Percentiles rank a stretch among this genome's conserved stretches.
Conservation (phyloP, 2,113 vertebrate genomes). For the Stegostoma tigrinum region DNA sequence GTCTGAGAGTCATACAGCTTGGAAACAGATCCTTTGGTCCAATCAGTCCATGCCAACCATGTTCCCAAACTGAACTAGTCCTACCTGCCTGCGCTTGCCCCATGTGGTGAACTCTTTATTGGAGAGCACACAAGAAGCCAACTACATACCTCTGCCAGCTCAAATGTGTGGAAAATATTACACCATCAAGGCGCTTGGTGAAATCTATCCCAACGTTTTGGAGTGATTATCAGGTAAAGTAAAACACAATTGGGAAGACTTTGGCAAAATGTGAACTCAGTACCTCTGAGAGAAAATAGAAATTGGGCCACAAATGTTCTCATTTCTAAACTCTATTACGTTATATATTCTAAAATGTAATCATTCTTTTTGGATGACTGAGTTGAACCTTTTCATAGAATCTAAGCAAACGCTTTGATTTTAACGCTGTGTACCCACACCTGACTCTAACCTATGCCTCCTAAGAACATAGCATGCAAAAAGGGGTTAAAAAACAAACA, state of each 20-base stretch:
- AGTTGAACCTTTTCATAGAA: not conserved
- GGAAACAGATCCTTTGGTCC: too few species aligned
- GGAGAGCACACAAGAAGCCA: not conserved
- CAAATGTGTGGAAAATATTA: not conserved
- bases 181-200: not conserved
- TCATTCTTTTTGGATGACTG: not conserved
- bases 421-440: not conserved
- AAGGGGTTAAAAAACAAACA: not conserved
- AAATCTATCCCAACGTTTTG: not conserved
- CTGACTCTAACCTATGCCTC: not conserved
- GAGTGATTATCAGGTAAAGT: not conserved
- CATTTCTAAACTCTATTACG: not conserved
- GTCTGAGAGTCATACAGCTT: too few species aligned
- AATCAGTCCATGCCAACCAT: too few species aligned
- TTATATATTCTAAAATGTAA: not conserved
- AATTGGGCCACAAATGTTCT: not conserved
- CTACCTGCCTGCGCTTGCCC: too few species aligned
- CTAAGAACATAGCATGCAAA: not conserved
- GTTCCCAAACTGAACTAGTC: too few species aligned
- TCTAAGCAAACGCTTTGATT: not conserved
- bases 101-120: not conserved
- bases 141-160: not conserved
- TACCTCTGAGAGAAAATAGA: not conserved
- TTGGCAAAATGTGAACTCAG: not conserved
- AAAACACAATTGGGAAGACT: not conserved